A percentile compares a stretch with the other conserved stretches of the same genome.
Conservation (phyloP, 23 tunicate genomes). For the Halocynthia aurantium region DNA sequence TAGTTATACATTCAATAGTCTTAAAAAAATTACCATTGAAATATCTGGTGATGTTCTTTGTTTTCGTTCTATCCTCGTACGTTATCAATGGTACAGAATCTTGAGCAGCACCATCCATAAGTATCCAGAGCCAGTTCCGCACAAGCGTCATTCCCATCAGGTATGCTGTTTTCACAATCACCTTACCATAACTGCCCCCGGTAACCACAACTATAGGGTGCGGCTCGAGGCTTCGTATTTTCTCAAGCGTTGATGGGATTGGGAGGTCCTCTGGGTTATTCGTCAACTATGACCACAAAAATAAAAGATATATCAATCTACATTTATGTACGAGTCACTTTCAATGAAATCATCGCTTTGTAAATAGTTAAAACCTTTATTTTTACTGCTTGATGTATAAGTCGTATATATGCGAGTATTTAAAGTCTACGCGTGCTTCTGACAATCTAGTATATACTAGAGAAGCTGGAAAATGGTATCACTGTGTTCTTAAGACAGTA, state of each 20-base stretch:
- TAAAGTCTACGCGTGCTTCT: no score
- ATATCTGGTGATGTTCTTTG: background rate
- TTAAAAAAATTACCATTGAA: conserved; percentile 34
- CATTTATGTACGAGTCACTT: no score
- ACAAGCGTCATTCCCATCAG: conserved; percentile 23
- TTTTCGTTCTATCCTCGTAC: background rate
- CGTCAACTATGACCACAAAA: background rate
- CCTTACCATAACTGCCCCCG: background rate
- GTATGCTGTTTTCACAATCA: conserved; percentile 26
- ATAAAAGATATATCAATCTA: no score
- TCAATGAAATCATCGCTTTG: no score
- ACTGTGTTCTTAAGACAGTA: no score
- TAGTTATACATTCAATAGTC: no score
- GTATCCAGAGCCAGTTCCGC: conserved; percentile 64
- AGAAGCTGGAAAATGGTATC: no score
- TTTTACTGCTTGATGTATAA: no score
- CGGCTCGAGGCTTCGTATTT: conserved; percentile 5
- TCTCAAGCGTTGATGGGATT: background rate
- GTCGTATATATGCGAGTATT: no score
- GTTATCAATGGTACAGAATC: background rate
- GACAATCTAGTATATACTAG: no score
- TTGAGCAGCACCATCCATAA: conserved; percentile 24
- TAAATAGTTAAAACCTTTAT: no score
- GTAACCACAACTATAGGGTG: conserved; percentile 38
- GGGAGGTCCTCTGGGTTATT: background rate